These are phyloP conservation scores for Rapana venosa DNA, from an alignment of 2,888 invertebrate species.

Conservation along the genomic window DNA sequence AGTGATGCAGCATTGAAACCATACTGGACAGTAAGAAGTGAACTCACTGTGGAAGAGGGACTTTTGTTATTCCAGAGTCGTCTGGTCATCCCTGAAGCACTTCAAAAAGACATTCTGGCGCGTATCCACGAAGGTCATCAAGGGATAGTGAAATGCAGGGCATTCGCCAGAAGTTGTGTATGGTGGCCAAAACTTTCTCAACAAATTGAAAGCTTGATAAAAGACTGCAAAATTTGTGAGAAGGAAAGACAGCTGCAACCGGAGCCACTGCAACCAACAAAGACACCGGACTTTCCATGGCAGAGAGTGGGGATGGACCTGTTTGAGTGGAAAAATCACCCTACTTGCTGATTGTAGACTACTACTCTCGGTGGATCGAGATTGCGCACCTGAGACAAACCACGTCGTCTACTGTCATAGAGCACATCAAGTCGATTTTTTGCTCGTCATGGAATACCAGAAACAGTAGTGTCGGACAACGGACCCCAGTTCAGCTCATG, in stretches of 20 bases:
- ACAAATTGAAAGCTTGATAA: not conserved
- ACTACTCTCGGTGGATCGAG: constrained; percentile 21
- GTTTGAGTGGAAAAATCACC: not conserved
- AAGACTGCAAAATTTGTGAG: not conserved
- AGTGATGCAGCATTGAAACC: not conserved
- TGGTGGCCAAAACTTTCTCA: constrained; percentile 5
- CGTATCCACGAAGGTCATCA: constrained; percentile 1
- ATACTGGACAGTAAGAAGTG: constrained; percentile 11
- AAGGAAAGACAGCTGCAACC: not conserved
- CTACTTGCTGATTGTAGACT: constrained; percentile 18
- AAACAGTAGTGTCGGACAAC: not conserved
- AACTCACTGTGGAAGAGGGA: constrained; percentile 8
- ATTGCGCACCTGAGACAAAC: constrained; percentile 16
- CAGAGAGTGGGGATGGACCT: not conserved
- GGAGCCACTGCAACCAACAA: constrained; percentile 14
- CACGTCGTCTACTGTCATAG: not conserved
- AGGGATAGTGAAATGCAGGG: constrained; percentile 15
- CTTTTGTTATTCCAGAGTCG: not conserved
- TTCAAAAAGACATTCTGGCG: constrained; percentile 4
- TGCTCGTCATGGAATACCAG: not conserved
- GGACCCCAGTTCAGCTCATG: not conserved
- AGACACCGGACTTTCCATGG: not conserved
- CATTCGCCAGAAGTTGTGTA: not conserved
- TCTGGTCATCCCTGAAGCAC: not conserved
- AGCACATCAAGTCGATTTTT: not conserved